Base-by-base conservation (phyloP, 2,888 invertebrate genomes). In the Xylota segnis region DNA sequence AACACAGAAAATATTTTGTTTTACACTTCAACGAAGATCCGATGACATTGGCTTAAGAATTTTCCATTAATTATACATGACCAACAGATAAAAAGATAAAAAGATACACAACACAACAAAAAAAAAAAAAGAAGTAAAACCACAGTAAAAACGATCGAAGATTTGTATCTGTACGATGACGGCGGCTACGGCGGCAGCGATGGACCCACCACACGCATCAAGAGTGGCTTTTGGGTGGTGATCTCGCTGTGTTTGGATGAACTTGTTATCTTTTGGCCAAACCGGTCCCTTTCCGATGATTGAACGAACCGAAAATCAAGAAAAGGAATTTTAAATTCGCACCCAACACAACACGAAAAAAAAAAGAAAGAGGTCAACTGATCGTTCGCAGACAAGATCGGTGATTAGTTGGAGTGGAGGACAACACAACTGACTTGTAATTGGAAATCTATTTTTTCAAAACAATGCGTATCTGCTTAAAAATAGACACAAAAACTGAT, bases 51-150 rank as follows among this genome's bases (percentile, higher is more conserved):
- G 75, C n/a, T 75, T 59, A 61, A 65, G 70, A 75, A 76, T 84
- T 84, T 81, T 47, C 71, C 84, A 84, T 81, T 76, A 84, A 81
- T 84, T 76, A 66, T 71, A 81, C 84, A 79, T 66, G 70, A 70
- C 75, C 79, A 58, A 37, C 23, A 61, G 59, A 65, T 45, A 58
- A 59, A 29, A 12, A 40, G 63, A 76, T 71, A 43, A 58, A 29
- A 54, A 75, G 50, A 59, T 37, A 47, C 29, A 29, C 16, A 52
- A 16, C 29, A n/a, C 10, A 14, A 32, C 34, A 37, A 16, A 50
- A 58, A 54, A 61, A 34, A 9, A 40, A 18, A 23, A 66, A 65
- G 7, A 29, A 45, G 9, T n/a, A 45, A 50, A 52, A 54, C 16
- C 68, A 29, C 54, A 63, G 65, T 34, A 59, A 65, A 72, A 14